These are phyloP conservation scores for Salvelinus namaycush DNA, from an alignment of 2,113 vertebrate species.

Conservation along the genomic window DNA sequence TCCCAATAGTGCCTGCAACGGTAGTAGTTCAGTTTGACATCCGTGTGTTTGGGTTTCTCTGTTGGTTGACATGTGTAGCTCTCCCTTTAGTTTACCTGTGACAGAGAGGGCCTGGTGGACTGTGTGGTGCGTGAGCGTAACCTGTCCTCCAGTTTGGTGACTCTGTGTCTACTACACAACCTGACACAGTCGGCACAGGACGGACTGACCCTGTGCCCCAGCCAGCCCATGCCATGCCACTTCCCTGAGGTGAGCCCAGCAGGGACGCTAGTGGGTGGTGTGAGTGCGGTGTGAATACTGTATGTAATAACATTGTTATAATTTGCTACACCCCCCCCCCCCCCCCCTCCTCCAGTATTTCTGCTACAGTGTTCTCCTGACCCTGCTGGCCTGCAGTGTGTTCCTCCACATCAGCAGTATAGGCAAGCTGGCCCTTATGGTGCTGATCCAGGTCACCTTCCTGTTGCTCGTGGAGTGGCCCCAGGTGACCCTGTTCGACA, in stretches of 20 bases:
- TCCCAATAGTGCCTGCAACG: too few relatives aligned
- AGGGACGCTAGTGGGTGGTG: slow-evolving; percentile 4
- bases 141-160: slow-evolving; percentile 68
- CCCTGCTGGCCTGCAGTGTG: slow-evolving; percentile 92
- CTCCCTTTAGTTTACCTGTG: slow-evolving; percentile 83
- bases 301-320: neutral
- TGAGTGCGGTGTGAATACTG: slow-evolving; percentile 8
- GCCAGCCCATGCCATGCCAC: slow-evolving; percentile 77
- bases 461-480: slow-evolving; percentile 90
- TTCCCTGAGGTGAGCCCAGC: slow-evolving; percentile 86
- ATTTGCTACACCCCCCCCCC: neutral
- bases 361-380: slow-evolving; percentile 88
- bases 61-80: neutral
- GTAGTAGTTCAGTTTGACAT: too few relatives aligned
- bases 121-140: slow-evolving; percentile 80
- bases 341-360: slow-evolving; percentile 82
- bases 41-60: neutral
- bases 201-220: slow-evolving; percentile 75
- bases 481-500: slow-evolving; percentile 87
- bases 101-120: slow-evolving; percentile 74
- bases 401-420: slow-evolving; percentile 98
- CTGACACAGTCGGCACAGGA: slow-evolving; percentile 79
- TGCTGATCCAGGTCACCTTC: slow-evolving; percentile 85
- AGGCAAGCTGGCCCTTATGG: slow-evolving; percentile 89
- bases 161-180: slow-evolving; percentile 80